Conservation (phyloP, 2,113 vertebrate genomes). For the Paralichthys olivaceus region DNA sequence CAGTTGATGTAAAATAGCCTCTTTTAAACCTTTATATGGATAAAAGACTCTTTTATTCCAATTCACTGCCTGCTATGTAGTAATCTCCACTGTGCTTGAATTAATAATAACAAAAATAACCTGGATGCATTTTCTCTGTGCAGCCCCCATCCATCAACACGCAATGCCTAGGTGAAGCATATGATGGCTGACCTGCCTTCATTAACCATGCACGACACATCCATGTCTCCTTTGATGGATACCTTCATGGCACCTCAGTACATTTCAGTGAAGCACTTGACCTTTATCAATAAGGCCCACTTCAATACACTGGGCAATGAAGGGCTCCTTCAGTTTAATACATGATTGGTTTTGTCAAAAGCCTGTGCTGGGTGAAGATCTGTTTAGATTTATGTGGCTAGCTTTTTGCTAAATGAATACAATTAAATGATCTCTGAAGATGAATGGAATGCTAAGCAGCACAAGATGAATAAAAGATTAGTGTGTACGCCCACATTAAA, state of each 20-base stretch:
- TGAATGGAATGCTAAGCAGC: constrained; percentile 42
- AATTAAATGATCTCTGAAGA: constrained; percentile 39
- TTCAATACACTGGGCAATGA: constrained; percentile 68
- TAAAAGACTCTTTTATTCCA: not conserved
- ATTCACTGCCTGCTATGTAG: not conserved
- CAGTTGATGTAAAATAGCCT: not conserved
- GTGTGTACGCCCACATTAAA: constrained; percentile 24
- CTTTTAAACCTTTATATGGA: not conserved
- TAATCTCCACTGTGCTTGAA: not conserved
- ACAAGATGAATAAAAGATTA: constrained; percentile 56
- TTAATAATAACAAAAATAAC: not conserved
- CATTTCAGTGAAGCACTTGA: constrained; percentile 69
- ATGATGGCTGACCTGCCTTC: constrained; percentile 36
- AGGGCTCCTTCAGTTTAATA: constrained; percentile 64
- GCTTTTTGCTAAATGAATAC: constrained; percentile 41
- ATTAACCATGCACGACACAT: constrained; percentile 60
- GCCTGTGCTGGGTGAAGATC: not conserved
- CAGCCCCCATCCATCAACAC: constrained; percentile 43
- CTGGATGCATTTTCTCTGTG: constrained; percentile 17
- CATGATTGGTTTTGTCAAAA: constrained; percentile 58
- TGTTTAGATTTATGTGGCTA: constrained; percentile 45
- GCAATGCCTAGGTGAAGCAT: constrained; percentile 15
- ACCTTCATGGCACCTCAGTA: constrained; percentile 61
- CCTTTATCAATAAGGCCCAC: constrained; percentile 67
- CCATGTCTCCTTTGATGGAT: constrained; percentile 67